Evolutionary conservation across 2,888 invertebrate genomes (phyloP), one percentile per base, ranked within the genome.

Genomic region (Tridacna crocea): DNA sequence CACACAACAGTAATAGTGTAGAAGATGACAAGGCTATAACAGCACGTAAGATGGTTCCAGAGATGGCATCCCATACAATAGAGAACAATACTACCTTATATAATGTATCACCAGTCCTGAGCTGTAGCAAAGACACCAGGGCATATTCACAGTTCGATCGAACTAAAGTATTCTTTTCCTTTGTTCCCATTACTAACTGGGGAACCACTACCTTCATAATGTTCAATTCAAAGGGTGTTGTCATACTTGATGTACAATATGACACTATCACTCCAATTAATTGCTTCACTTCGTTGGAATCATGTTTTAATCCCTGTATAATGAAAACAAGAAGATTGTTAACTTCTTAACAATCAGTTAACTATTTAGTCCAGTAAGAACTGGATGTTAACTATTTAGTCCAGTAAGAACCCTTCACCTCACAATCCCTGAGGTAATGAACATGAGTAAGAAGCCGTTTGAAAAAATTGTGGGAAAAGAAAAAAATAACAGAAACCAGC

Each of bases 161-260:
- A 63, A 99, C 99, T 93, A 98, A 97, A 72, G 98, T 96, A 95
- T 99, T 99, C 95, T 99, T 99, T 95, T 99, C 99, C 95, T 99
- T 99, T 82, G 99, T 98, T 86, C 99, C 99, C 95, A 99, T 99
- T 75, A 99, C 99, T 90, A 99, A 95, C 95, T 98, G 97, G 0
- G 99, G 98, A 88, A 99, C 95, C 27, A 94, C 87, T 12, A 82
- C 95, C 93, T 96, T 97, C 87, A 97, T 95, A 88, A 98, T 95
- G 89, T 97, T 97, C 19, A 88, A 84, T 0, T 94, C 93, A 48
- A 95, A 81, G n/a, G 82, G 75, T 17, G 80, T 75, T 0, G 82
- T 61, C 13, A 58, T 63, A 10, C 95, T 95, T 92, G 96, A 96
- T 3, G 97, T 97, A 87, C 98, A 95, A 94, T 97, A 96, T 88